Evolutionary conservation across 1,140 invertebrate species (phyloP).

Genomic region (Brevipalpus yothersi): DNA sequence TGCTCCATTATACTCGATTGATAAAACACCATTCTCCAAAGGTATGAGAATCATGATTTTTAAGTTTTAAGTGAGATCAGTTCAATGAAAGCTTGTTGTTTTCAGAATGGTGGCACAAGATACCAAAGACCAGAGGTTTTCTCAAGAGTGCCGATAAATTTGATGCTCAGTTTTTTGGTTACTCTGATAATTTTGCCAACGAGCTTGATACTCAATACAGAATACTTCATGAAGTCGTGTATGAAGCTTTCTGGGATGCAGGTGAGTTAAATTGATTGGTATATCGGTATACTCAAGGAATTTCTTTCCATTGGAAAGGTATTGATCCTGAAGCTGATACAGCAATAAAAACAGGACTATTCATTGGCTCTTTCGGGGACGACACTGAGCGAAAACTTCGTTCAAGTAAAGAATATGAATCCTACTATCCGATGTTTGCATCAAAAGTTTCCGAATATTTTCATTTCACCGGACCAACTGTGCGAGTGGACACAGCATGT

Average conservation of each 20-base stretch:
- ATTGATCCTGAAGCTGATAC: not conserved
- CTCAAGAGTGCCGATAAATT: not conserved
- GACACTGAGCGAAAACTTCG: not conserved
- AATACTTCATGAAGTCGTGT: slow-evolving; percentile 64
- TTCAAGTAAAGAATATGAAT: not conserved
- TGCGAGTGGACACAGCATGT: slow-evolving; percentile 79
- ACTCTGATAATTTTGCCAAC: slow-evolving; percentile 67
- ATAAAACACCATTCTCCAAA: slow-evolving; percentile 14
- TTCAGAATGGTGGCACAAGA: no score
- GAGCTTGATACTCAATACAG: slow-evolving; percentile 79
- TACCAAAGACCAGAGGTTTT: not conserved
- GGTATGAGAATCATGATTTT: slow-evolving; percentile 19
- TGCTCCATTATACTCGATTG: slow-evolving; percentile 37
- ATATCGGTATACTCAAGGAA: not conserved
- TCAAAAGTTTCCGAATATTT: slow-evolving; percentile 85
- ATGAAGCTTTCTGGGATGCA: slow-evolving; percentile 82
- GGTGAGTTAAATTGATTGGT: slow-evolving; percentile 29
- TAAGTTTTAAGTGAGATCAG: no score
- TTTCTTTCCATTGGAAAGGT: not conserved
- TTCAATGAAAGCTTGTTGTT: no score
- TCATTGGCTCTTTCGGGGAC: not conserved
- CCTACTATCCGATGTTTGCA: slow-evolving; percentile 53
- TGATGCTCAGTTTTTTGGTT: slow-evolving; percentile 43
- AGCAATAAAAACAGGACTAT: not conserved
- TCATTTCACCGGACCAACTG: slow-evolving; percentile 70